Percentiles rank a stretch among this genome's conserved stretches.
These are phyloP conservation scores for Drosophila melanica DNA, from an alignment of 1,140 invertebrate genomes.

Conservation along the genomic window DNA sequence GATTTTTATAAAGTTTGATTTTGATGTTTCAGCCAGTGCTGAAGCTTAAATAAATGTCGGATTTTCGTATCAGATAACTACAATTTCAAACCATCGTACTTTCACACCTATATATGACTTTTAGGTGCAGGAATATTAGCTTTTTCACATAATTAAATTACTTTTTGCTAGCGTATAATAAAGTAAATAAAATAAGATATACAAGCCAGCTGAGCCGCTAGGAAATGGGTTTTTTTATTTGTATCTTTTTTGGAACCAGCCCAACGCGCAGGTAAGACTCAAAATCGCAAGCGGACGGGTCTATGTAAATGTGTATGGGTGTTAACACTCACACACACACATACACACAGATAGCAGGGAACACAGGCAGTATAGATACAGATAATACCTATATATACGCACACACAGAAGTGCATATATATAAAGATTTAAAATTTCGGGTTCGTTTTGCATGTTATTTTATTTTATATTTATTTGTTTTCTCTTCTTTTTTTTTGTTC, in stretches of 20 bases:
- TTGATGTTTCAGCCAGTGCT: too few relatives aligned
- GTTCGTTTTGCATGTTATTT: conserved; percentile 53
- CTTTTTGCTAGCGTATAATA: too few relatives aligned
- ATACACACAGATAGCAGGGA: not conserved
- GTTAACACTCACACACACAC: not conserved
- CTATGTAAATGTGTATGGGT: conserved; percentile 14
- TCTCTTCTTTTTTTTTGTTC: conserved; percentile 15
- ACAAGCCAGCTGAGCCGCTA: conserved; percentile 1
- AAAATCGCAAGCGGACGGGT: conserved; percentile 2
- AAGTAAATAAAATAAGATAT: not conserved
- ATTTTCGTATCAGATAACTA: too few relatives aligned
- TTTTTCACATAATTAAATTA: too few relatives aligned
- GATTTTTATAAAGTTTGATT: too few relatives aligned
- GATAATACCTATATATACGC: conserved; percentile 37
- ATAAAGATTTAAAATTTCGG: conserved; percentile 43
- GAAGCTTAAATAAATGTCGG: too few relatives aligned
- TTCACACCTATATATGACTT: too few relatives aligned
- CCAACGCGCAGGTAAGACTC: conserved; percentile 62
- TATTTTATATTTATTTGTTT: conserved; percentile 32
- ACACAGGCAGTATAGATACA: conserved; percentile 9
- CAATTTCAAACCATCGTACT: too few relatives aligned
- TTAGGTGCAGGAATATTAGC: too few relatives aligned
- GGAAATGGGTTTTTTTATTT: not conserved
- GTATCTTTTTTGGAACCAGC: conserved; percentile 35
- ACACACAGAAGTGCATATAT: conserved; percentile 11